These are phyloP conservation scores for Scaptomyza graminum DNA, from an alignment of 1,140 invertebrate genomes.

Conservation along the genomic window DNA sequence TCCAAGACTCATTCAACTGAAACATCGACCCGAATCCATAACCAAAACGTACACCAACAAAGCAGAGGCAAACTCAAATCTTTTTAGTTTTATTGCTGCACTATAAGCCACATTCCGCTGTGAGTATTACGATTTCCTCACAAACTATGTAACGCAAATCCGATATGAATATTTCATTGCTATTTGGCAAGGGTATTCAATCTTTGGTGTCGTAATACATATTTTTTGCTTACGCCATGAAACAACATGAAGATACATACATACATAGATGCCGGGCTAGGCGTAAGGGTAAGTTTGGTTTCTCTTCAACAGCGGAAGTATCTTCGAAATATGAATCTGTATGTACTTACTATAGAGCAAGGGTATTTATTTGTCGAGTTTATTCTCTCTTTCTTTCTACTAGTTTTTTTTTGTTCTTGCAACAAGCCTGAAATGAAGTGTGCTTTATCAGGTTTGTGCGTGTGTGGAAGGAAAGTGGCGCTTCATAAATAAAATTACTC, in stretches of 20 bases:
- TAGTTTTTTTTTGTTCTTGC: no score
- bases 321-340: no score
- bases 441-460: no score
- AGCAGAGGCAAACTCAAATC: constrained; percentile 2
- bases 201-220: background rate
- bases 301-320: no score
- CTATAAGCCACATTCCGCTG: background rate
- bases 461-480: no score
- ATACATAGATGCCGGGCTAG: background rate
- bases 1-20: background rate
- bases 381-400: no score
- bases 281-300: background rate
- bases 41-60: background rate
- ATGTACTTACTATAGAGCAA: no score
- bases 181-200: background rate
- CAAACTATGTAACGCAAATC: background rate
- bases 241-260: constrained; percentile 21
- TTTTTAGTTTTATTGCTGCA: background rate
- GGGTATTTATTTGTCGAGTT: no score
- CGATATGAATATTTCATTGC: no score
- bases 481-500: no score
- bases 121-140: background rate
- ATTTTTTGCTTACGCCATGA: constrained; percentile 46
- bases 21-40: background rate
- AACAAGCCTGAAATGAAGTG: no score